Evolutionary conservation across 2,888 invertebrate genomes (phyloP).

Genomic region (Argyresthia goedartella): DNA sequence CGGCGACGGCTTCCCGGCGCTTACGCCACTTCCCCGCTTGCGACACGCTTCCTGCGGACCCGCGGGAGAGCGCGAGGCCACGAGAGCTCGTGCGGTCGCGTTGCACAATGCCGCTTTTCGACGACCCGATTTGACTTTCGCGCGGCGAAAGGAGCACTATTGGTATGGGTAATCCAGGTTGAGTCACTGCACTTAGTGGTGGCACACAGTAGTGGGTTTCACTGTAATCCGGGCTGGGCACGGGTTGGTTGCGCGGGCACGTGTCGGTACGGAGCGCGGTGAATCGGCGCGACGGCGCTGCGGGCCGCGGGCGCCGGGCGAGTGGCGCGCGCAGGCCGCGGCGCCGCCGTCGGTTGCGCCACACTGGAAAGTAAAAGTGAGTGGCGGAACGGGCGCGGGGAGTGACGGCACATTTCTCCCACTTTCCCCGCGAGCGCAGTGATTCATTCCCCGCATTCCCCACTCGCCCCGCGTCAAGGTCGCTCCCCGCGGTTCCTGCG

Average conservation of each 20-base stretch:
- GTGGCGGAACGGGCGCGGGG: conserved; percentile 51
- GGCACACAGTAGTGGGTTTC: conserved; percentile 37
- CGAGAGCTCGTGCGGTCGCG: conserved; percentile 49
- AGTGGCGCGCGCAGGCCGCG: conserved; percentile 53
- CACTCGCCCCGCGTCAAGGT: conserved; percentile 50
- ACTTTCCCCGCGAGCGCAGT: conserved; percentile 57
- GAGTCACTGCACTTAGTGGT: conserved; percentile 40
- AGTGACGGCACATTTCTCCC: conserved; percentile 60
- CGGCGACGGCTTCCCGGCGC: conserved; percentile 48
- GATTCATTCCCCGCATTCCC: conserved; percentile 37
- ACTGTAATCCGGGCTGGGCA: conserved; percentile 70
- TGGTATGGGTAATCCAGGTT: conserved; percentile 48
- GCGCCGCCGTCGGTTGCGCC: conserved; percentile 63
- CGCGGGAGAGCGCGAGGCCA: conserved; percentile 61
- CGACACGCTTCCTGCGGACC: conserved; percentile 57
- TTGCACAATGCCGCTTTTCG: conserved; percentile 60
- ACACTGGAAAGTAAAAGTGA: conserved; percentile 70
- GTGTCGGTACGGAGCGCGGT: conserved; percentile 17
- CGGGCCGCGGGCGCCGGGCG: conserved; percentile 69
- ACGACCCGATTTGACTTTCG: conserved; percentile 58
- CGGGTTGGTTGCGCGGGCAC: conserved; percentile 25
- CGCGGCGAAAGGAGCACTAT: conserved; percentile 36
- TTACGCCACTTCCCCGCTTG: conserved; percentile 67
- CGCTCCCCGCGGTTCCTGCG: conserved; percentile 57
- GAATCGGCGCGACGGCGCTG: conserved; percentile 59